phyloP scores from a whole-genome alignment of 2,888 invertebrate species.

The Microplitis deprimator region DNA sequence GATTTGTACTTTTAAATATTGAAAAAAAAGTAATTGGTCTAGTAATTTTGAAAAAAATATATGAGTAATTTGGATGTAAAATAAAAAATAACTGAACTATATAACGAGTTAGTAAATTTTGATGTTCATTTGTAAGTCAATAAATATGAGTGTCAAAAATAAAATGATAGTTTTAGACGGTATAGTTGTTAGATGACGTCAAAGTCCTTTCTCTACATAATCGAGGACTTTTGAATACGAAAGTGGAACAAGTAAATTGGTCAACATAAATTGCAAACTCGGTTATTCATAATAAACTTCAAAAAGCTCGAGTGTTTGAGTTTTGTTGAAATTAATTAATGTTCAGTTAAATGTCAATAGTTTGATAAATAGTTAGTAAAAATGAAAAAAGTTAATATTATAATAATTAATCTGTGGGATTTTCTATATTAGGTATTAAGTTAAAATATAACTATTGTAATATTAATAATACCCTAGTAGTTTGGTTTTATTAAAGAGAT shows the following conservation, averaged over 20 bases:
- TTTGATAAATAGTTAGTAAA: background rate
- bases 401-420: background rate
- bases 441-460: background rate
- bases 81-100: too few species aligned
- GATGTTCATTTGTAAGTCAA: too few species aligned
- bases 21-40: too few species aligned
- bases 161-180: background rate
- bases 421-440: background rate
- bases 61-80: too few species aligned
- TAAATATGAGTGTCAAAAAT: background rate
- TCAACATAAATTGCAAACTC: conserved; percentile 19
- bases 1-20: too few species aligned
- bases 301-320: background rate
- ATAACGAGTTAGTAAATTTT: too few species aligned
- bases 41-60: too few species aligned
- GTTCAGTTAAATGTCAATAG: background rate
- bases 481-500: background rate
- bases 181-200: background rate
- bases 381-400: background rate
- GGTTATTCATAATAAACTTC: conserved; percentile 6
- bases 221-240: conserved; percentile 24
- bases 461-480: background rate
- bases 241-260: conserved; percentile 27
- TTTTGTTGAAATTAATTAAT: background rate
- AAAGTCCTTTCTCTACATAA: conserved; percentile 28